Base-by-base conservation (phyloP, 2,113 vertebrate genomes). In the Callipepla californica region DNA sequence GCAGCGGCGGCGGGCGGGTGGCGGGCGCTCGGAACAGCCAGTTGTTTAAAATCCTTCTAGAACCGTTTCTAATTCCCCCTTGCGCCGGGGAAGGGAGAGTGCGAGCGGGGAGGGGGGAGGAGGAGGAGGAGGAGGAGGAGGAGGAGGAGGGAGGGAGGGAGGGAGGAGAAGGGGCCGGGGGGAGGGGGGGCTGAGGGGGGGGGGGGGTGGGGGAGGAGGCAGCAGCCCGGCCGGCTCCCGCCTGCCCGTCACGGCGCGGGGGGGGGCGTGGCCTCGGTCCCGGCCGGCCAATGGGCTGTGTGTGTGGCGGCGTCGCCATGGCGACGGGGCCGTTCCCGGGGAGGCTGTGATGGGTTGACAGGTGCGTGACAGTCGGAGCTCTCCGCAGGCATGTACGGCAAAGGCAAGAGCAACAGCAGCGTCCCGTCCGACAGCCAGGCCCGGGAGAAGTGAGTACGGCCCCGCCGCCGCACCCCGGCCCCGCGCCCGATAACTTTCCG, bases 301-400 rank as follows among this genome's bases (percentile, higher is more conserved):
- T 98, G 97, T 98, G 98, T 98, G 98, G 97, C 95, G 96, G 98
- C 98, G 98, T 99, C 98, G 96, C 98, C 97, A 99, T 99, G 98
- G 98, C 98, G 98, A 99, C 98, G 98, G 98, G 98, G 98, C 98
- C 98, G 98, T 98, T 98, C 98, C 98, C 96, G 96, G 98, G 97
- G 98, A 98, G 98, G 98, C 98, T 98, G 98, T 99, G 98, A 99
- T 98, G 98, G 98, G 98, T 98, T 99, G 98, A 99, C 98, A 98
- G 98, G 98, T 99, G 98, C 98, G 98, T 98, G 98, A 98, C 98
- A 98, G 98, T 98, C 98, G 98, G 97, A 98, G 98, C 98, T 98
- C 98, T 99, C 98, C 98, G 98, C 98, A 98, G 99, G 98, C 98
- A 99, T 99, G 98, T 99, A 99, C 98, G 98, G 98, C 98, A 99